Percentiles rank a stretch among this genome's conserved stretches.
These are phyloP conservation scores for Ptychoptera contaminata DNA, from an alignment of 2,888 invertebrate genomes.

Conservation along the genomic window DNA sequence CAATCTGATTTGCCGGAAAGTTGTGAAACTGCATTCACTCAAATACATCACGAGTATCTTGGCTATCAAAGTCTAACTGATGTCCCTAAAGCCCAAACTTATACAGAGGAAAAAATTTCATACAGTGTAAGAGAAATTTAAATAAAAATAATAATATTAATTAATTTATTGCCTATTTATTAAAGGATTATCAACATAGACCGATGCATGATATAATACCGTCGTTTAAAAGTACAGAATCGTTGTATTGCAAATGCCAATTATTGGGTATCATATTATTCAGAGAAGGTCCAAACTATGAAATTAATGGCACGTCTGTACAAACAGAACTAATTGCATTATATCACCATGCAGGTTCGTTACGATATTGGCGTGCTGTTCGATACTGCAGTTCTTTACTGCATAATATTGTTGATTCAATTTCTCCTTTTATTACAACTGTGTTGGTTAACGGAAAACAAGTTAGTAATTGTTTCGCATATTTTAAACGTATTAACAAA, in stretches of 20 bases:
- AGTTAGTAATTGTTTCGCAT: slow-evolving; percentile 32
- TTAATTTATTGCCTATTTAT: slow-evolving; percentile 7
- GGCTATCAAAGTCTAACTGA: slow-evolving; percentile 93
- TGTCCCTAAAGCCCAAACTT: slow-evolving; percentile 68
- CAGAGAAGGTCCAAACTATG: slow-evolving; percentile 65
- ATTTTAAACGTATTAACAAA: neutral
- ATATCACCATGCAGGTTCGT: slow-evolving; percentile 70
- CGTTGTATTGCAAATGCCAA: slow-evolving; percentile 66
- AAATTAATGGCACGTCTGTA: slow-evolving; percentile 47
- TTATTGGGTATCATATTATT: slow-evolving; percentile 68
- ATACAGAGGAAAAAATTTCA: slow-evolving; percentile 45
- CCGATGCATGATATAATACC: slow-evolving; percentile 61
- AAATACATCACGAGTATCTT: slow-evolving; percentile 80
- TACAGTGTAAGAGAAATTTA: slow-evolving; percentile 28
- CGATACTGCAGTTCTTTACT: slow-evolving; percentile 88
- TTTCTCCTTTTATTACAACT: slow-evolving; percentile 95
- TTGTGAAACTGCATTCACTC: slow-evolving; percentile 69
- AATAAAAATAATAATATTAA: neutral
- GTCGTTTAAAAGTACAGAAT: slow-evolving; percentile 49
- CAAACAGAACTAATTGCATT: slow-evolving; percentile 52
- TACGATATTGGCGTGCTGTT: slow-evolving; percentile 84
- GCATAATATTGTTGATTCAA: slow-evolving; percentile 90
- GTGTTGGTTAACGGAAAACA: slow-evolving; percentile 96
- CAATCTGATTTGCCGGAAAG: slow-evolving; percentile 57
- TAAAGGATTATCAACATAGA: slow-evolving; percentile 42